Base-by-base conservation (phyloP, 2,113 vertebrate species). In the Upupa epops region DNA sequence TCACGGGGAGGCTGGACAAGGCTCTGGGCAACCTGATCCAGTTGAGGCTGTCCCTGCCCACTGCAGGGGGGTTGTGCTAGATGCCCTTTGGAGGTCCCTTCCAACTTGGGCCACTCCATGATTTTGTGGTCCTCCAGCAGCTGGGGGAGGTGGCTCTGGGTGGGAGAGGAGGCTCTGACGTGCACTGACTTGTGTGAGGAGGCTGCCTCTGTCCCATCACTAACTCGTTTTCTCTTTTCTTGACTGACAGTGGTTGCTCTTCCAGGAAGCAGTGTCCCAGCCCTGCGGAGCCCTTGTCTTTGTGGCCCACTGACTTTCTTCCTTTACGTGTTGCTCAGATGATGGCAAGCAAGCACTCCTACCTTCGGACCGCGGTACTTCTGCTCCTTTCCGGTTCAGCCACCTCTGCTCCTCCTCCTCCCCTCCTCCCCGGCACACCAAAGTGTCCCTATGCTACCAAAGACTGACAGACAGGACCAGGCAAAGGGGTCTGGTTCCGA, bases 401-500 rank as follows among this genome's bases (percentile, higher is more conserved):
- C 96, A 96, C 96, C 87, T 96, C 89, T 94, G 92, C 90, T 96
- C 92, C 96, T 96, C 86, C 94, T 96, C 93, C 86, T 97, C 94
- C 89, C 96, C 96, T 96, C 83, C 90, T 95, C 97, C 97, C 97
- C 93, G 97, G 95, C 97, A 98, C 98, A 98, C 98, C 97, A 98
- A 98, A 98, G 98, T 98, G 98, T 98, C 98, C 83, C 66, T 97
- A 97, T 83, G 76, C 96, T 98, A 98, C 98, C 98, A 98, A 98
- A 98, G 98, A 98, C 98, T 97, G 96, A 97, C 94, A 96, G 95
- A 96, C 94, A 93, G 95, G 96, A 96, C 74, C 77, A 97, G 54
- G 37, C 96, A 92, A 94, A 94, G 97, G 97, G 92, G 94, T 95
- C 96, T 93, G 86, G 86, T 90, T 96, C 88, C 96, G 97, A 97